Conservation (phyloP, 1,140 invertebrate genomes). For the Cydia fagiglandana region DNA sequence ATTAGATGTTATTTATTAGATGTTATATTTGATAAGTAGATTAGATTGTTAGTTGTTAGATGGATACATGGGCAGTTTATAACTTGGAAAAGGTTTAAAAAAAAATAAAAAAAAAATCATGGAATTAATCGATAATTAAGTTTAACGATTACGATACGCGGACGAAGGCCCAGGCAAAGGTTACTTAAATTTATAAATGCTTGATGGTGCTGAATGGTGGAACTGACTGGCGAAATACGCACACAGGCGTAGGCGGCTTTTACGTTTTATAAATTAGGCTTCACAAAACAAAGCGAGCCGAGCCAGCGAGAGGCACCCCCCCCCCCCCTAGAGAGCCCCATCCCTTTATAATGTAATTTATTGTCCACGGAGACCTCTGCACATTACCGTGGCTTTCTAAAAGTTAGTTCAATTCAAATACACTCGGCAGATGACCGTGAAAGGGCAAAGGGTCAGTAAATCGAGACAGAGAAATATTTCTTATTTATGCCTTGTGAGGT, state of each 20-base stretch:
- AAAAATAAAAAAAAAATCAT: too few relatives aligned
- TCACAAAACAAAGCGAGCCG: neutral
- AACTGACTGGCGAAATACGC: neutral
- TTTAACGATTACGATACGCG: too few relatives aligned
- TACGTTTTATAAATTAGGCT: neutral
- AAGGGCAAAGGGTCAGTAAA: conserved; percentile 12
- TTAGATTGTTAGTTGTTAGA: too few relatives aligned
- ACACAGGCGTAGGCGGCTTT: neutral
- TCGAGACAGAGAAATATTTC: conserved; percentile 1
- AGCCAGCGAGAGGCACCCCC: conserved; percentile 86
- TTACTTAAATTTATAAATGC: too few relatives aligned
- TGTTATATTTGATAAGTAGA: too few relatives aligned
- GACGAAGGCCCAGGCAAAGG: too few relatives aligned
- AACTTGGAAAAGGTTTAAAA: too few relatives aligned
- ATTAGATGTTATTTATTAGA: too few relatives aligned
- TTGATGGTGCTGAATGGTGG: neutral
- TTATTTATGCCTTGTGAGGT: conserved; percentile 7
- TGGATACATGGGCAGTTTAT: too few relatives aligned
- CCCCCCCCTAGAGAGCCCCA: too few relatives aligned
- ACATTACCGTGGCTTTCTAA: conserved; percentile 76
- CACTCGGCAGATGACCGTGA: neutral
- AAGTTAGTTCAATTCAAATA: conserved; percentile 22
- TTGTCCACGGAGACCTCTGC: conserved; percentile 81
- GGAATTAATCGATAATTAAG: too few relatives aligned
- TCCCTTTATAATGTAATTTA: conserved; percentile 23